Conservation (phyloP, 2,888 invertebrate genomes). For the Parasteatoda lunata region DNA sequence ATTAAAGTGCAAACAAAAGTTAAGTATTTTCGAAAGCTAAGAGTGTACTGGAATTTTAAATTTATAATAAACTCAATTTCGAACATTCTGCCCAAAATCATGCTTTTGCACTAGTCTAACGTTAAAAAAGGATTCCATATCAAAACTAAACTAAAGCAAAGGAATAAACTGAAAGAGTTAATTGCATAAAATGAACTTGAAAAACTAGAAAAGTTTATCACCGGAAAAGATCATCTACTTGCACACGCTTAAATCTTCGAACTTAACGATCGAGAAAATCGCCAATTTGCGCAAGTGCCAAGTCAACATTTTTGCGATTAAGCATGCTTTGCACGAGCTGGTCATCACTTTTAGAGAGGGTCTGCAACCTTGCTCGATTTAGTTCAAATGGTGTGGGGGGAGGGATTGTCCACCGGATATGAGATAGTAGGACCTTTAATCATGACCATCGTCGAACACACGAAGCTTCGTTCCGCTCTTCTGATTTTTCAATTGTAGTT, state of each 20-base stretch:
- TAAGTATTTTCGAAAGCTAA: no score
- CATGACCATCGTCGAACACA: constrained; percentile 47
- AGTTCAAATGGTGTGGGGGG: constrained; percentile 25
- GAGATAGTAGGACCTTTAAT: constrained; percentile 44
- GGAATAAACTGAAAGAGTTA: no score
- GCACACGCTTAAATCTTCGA: constrained; percentile 14
- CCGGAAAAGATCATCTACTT: background rate
- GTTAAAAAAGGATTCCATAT: no score
- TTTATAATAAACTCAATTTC: no score
- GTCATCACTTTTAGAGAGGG: constrained; percentile 26
- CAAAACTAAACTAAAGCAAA: no score
- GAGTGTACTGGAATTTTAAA: no score
- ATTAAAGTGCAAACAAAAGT: no score
- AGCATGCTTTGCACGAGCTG: constrained; percentile 56
- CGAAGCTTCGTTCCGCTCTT: constrained; percentile 58
- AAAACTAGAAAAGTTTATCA: background rate
- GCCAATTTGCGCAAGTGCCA: constrained; percentile 11
- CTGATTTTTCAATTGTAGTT: constrained; percentile 49
- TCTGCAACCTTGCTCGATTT: constrained; percentile 34
- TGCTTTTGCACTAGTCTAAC: no score
- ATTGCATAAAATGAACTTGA: no score
- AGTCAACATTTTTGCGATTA: constrained; percentile 25
- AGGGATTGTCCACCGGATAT: constrained; percentile 41
- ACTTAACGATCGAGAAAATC: constrained; percentile 34
- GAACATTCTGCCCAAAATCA: no score